Base-by-base conservation (phyloP, 2,113 vertebrate genomes). In the Bubo blakistoni region DNA sequence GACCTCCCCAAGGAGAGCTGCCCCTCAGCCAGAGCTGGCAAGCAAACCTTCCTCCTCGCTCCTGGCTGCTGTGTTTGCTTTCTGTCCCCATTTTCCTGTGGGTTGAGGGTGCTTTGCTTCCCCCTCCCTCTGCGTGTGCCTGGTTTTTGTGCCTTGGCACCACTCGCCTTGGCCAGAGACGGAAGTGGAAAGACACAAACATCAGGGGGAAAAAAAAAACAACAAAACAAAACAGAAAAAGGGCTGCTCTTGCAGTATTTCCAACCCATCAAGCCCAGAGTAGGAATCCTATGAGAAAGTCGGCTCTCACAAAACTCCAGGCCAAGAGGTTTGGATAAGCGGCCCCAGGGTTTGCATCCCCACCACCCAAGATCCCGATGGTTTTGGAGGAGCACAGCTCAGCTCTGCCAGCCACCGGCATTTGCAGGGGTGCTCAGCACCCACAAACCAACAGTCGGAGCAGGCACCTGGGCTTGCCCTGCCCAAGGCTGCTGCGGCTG, bases 171-270 rank as follows among this genome's bases (percentile, higher is more conserved):
- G 80, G 82, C 83, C 94, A 85, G 54, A 86, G 70, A 65, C 8
- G 5, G 91, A 94, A 91, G 74, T 58, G 78, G 86, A 95, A 95
- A 91, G 81, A 93, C 70, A 70, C 70, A 95, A 95, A 95, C 66
- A 92, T 57, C 32, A 5, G 30, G 36, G 29, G 6, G 0, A 2
- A 14, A 52, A 55, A 46, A 36, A 16, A 13, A 14, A 13, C 18
- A 46, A 10, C 25, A 70, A 88, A 95, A 19, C 47, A 67, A 81
- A 86, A 80, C 82, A 91, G 55, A 85, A 93, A 95, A 97, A 94
- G 67, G 78, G 86, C 94, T 95, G 81, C 42, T 82, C 66, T 89
- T 94, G 95, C 92, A 92, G 38, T 77, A 94, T 95, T 96, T 86
- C 84, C 59, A 90, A 76, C 42, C 58, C 42, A n/a, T 87, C 66